phyloP scores from a whole-genome alignment of 2,888 invertebrate species.

The Micropterix aruncella region DNA sequence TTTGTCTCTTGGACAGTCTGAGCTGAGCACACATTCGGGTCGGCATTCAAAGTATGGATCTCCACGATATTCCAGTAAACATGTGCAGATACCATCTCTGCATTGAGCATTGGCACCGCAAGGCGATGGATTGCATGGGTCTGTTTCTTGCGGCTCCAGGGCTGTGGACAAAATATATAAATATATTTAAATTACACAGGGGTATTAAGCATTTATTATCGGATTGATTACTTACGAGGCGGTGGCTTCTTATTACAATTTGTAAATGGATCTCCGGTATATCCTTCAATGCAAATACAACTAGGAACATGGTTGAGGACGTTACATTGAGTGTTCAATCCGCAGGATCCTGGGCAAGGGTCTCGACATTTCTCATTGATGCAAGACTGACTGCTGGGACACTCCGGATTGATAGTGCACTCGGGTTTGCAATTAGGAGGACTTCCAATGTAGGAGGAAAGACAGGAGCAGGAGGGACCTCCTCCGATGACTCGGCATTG shows the following conservation, averaged over 20 bases:
- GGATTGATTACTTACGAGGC: slow-evolving; percentile 18
- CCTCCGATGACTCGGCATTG: slow-evolving; percentile 43
- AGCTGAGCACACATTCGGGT: slow-evolving; percentile 54
- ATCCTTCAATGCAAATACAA: slow-evolving; percentile 57
- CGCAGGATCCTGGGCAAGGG: slow-evolving; percentile 59
- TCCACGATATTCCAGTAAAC: slow-evolving; percentile 46
- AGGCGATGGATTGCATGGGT: slow-evolving; percentile 48
- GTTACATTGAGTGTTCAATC: slow-evolving; percentile 41
- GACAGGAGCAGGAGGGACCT: slow-evolving; percentile 48
- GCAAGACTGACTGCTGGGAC: slow-evolving; percentile 51
- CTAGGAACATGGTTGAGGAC: slow-evolving; percentile 60
- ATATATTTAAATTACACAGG: background rate
- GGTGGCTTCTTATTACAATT: slow-evolving; percentile 31
- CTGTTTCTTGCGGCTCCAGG: slow-evolving; percentile 10
- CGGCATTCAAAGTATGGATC: slow-evolving; percentile 55
- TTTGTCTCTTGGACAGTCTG: slow-evolving; percentile 48
- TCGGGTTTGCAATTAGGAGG: slow-evolving; percentile 57
- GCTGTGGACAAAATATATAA: background rate
- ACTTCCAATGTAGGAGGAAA: slow-evolving; percentile 42
- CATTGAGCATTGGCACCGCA: slow-evolving; percentile 50
- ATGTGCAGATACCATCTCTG: slow-evolving; percentile 41
- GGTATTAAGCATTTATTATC: background rate
- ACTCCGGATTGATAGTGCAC: slow-evolving; percentile 57
- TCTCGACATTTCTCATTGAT: slow-evolving; percentile 56
- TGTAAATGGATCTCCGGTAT: slow-evolving; percentile 51